Evolutionary conservation across 2,113 vertebrate species (phyloP).

Genomic region (Hippoglossus stenolepis): DNA sequence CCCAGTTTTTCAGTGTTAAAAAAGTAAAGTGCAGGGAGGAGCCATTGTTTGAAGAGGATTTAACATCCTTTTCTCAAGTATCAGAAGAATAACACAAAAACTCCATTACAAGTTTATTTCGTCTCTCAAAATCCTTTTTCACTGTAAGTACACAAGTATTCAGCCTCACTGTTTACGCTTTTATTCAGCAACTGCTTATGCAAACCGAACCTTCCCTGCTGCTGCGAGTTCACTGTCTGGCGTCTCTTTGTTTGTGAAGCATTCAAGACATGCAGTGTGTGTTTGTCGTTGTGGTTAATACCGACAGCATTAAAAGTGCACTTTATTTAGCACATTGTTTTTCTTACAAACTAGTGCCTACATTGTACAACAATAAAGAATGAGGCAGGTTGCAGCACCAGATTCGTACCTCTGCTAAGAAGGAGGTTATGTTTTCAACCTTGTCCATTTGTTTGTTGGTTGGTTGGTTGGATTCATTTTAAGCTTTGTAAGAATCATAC

Average conservation of each 20-base stretch:
- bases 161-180: neutral
- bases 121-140: neutral
- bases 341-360: neutral
- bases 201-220: no score
- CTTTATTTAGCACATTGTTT: neutral
- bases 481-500: no score
- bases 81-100: neutral
- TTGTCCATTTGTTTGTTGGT: no score
- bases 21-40: slow-evolving; percentile 5
- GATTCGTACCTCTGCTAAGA: no score
- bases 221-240: no score
- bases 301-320: neutral
- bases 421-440: no score
- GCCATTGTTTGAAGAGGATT: neutral
- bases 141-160: neutral
- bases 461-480: no score
- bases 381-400: neutral
- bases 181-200: no score
- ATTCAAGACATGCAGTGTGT: no score
- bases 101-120: neutral
- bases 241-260: no score
- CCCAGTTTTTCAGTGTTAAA: slow-evolving; percentile 29
- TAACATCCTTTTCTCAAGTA: neutral
- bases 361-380: neutral
- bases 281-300: no score